phyloP scores from a whole-genome alignment of 2,797 vertebrate species.

The Muraenolepis orangiensis region DNA sequence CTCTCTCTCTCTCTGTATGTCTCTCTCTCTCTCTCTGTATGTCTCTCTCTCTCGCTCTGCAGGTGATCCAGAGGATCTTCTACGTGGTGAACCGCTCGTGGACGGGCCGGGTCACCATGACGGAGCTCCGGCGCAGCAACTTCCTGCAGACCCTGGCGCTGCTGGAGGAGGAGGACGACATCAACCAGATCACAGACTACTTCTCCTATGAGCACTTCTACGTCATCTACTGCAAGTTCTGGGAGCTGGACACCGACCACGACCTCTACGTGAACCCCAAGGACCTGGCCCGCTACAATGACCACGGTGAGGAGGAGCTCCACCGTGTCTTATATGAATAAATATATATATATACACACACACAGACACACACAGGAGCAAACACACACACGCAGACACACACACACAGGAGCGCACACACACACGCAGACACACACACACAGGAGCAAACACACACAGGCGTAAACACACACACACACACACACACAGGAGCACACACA shows the following conservation, averaged over 20 bases:
- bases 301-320: constrained; percentile 88
- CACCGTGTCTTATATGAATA: too few species aligned
- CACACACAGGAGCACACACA: too few species aligned
- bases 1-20: too few species aligned
- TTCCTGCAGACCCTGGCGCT: constrained; percentile 97
- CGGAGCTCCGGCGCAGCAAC: constrained; percentile 95
- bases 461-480: too few species aligned
- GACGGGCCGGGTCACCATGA: constrained; percentile 91
- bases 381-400: too few species aligned
- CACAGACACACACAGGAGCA: neutral
- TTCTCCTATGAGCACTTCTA: constrained; percentile 99
- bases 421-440: too few species aligned
- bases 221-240: constrained; percentile 99
- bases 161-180: constrained; percentile 97
- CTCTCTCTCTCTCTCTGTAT: neutral
- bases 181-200: constrained; percentile 99
- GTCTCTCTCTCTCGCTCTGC: neutral
- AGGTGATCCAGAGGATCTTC: constrained; percentile 99
- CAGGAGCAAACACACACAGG: too few species aligned
- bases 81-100: constrained; percentile 98
- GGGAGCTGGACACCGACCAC: constrained; percentile 98
- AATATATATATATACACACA: too few species aligned
- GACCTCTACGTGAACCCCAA: constrained; percentile 96
- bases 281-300: constrained; percentile 92
- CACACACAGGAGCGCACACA: too few species aligned